phyloP scores from a whole-genome alignment of 2,113 vertebrate species.

The Eidolon helvum region DNA sequence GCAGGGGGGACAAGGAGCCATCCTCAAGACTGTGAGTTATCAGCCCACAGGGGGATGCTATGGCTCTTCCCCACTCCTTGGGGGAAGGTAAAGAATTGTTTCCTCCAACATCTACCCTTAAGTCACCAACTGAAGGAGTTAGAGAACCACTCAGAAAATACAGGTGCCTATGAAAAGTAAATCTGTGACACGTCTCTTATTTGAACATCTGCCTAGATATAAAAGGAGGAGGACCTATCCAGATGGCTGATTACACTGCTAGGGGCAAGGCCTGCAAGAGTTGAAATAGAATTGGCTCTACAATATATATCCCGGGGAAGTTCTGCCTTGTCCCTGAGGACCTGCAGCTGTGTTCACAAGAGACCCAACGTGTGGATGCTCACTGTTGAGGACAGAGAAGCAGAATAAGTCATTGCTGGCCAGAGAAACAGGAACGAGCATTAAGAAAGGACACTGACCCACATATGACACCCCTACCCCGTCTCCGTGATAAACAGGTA shows the following conservation, averaged over 20 bases:
- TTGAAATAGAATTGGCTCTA: not conserved
- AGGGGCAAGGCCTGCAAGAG: not conserved
- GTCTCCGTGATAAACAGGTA: not conserved
- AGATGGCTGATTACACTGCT: not conserved
- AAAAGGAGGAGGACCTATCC: not conserved
- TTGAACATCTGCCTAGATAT: not conserved
- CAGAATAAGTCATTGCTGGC: not conserved
- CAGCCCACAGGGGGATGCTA: not conserved
- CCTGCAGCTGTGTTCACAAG: not conserved
- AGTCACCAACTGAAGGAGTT: not conserved
- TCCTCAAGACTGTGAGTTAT: not conserved
- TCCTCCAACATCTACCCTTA: not conserved
- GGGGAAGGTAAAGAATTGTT: not conserved
- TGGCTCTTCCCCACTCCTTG: too few relatives aligned
- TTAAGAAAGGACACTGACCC: not conserved
- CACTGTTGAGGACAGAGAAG: not conserved
- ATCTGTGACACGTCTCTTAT: not conserved
- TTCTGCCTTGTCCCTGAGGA: not conserved
- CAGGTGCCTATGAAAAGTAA: not conserved
- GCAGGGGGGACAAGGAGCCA: not conserved
- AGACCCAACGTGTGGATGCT: not conserved
- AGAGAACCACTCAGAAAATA: not conserved
- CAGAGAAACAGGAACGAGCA: not conserved
- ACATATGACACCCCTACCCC: not conserved
- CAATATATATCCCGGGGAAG: fast-evolving